Evolutionary conservation across 1,140 invertebrate species (phyloP), one percentile per base, ranked within the genome.

Genomic region (Littorina saxatilis): DNA sequence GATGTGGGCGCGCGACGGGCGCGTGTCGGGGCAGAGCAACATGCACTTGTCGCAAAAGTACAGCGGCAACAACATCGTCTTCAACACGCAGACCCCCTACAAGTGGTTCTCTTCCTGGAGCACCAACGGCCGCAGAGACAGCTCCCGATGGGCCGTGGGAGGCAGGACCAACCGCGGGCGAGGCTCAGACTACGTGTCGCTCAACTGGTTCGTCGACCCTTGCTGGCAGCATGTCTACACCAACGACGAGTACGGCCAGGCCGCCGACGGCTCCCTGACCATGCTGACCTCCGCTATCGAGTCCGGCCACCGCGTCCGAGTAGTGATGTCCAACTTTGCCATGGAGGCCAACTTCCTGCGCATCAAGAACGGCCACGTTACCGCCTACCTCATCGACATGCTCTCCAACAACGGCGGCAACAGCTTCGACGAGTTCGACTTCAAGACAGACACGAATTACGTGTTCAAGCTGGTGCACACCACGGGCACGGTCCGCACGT

Each of bases 131-230:
- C 79, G 83, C 74, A 66, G 83, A 29, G 83, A 84, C 79, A 84
- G 83, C 75, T 84, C 83, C n/a, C 63, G 83, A n/a, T 84, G 83
- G 83, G 83, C 83, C 2, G 83, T 84, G n/a, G 83, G 82, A 9
- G 83, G 83, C 2, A 58, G 70, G 23, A 81, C 79, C 63, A 84
- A 84, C 83, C 76, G 83, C 20, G 83, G 83, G 0, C 79, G 82
- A 1, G 83, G 83, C 50, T 81, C 83, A 5, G 83, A 84, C 66
- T 84, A 84, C 58, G 83, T 84, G n/a, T 84, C 83, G 5, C 79
- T 84, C 47, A 81, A 84, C 52, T 84, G 83, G 83, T 84, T 82
- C 80, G 83, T 79, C 4, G 83, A 84, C 66, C 80, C 83, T 1
- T 84, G 83, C 80, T 84, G 83, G 83, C 37, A 79, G 32, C 80